These are phyloP conservation scores for Parelbella ahira DNA, from an alignment of 2,888 invertebrate genomes.

Conservation along the genomic window DNA sequence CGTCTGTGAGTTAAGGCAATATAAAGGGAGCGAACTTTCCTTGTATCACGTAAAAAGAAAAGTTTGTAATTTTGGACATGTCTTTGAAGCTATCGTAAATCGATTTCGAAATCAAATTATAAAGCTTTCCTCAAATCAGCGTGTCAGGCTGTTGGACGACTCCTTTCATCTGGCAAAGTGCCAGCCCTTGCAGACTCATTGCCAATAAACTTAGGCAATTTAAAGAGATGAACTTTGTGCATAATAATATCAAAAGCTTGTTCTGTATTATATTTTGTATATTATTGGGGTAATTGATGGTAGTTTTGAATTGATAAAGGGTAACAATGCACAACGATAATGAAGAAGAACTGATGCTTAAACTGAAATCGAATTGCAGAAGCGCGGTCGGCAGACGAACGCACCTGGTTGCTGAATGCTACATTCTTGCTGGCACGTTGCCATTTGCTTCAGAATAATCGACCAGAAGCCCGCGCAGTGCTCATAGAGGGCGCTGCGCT, in stretches of 20 bases:
- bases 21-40: conserved; percentile 7
- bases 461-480: conserved; percentile 62
- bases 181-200: conserved; percentile 15
- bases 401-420: conserved; percentile 59
- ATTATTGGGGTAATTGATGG: too few species aligned
- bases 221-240: neutral
- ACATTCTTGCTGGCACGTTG: conserved; percentile 62
- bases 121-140: conserved; percentile 11
- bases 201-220: conserved; percentile 19
- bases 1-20: conserved; percentile 10
- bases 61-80: conserved; percentile 6
- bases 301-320: too few species aligned
- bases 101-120: conserved; percentile 11
- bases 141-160: conserved; percentile 10
- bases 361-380: conserved; percentile 40
- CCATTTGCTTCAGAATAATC: conserved; percentile 64
- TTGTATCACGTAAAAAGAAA: neutral
- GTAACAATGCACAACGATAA: too few species aligned
- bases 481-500: conserved; percentile 48
- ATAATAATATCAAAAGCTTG: too few species aligned
- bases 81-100: conserved; percentile 10
- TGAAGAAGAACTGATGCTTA: too few species aligned
- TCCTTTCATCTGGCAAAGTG: conserved; percentile 13
- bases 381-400: conserved; percentile 49
- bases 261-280: neutral